Conservation (phyloP, 2,888 invertebrate genomes). For the Anthophora plumipes region DNA sequence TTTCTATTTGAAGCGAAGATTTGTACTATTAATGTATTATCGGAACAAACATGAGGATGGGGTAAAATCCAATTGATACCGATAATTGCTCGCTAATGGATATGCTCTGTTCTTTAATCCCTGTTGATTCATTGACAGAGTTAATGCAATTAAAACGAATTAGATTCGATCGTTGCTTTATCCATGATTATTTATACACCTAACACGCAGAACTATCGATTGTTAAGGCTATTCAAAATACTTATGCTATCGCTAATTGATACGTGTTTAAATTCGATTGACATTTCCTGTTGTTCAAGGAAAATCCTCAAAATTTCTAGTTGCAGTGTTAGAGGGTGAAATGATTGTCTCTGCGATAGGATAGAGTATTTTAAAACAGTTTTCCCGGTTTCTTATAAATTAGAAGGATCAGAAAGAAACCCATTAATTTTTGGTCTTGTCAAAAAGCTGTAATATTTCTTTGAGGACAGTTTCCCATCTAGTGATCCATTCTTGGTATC, state of each 20-base stretch:
- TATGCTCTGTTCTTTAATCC: not conserved
- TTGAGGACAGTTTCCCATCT: no score
- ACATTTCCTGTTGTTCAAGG: conserved; percentile 8
- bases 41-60: no score
- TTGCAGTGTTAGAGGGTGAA: conserved; percentile 12
- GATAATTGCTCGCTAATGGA: conserved; percentile 1
- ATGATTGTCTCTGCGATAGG: conserved; percentile 7
- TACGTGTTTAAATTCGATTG: conserved; percentile 13
- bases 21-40: no score
- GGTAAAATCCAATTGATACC: not conserved
- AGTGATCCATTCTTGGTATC: no score
- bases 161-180: not conserved
- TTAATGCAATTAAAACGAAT: conserved; percentile 6
- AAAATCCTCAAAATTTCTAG: conserved; percentile 6
- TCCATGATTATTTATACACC: no score
- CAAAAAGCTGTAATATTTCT: no score
- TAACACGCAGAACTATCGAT: not conserved
- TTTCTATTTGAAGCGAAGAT: no score
- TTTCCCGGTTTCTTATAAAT: no score
- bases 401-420: no score
- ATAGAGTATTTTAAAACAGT: no score
- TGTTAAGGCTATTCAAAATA: not conserved
- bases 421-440: no score
- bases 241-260: conserved; percentile 9
- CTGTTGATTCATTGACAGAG: not conserved